Evolutionary conservation across 2,888 invertebrate genomes (phyloP).

Genomic region (Pyrrhosoma nymphula): DNA sequence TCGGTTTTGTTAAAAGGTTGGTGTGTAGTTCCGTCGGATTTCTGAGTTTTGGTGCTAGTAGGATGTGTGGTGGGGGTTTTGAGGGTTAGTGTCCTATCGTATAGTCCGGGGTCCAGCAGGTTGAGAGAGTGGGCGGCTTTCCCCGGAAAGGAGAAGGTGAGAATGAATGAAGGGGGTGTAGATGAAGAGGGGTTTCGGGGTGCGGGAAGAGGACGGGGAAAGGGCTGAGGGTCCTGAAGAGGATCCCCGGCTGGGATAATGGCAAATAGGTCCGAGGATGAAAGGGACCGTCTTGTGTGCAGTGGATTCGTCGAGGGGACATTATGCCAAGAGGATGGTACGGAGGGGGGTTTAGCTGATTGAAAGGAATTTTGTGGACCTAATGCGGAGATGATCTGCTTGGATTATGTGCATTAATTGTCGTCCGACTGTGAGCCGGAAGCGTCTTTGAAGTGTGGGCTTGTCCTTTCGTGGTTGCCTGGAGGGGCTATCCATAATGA

Average conservation of each 20-base stretch:
- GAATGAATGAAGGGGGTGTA: not conserved
- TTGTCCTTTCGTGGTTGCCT: not conserved
- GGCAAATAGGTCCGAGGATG: slow-evolving; percentile 44
- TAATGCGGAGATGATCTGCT: slow-evolving; percentile 52
- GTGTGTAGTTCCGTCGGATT: not conserved
- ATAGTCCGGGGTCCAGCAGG: not conserved
- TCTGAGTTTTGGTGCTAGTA: not conserved
- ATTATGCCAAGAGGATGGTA: not conserved
- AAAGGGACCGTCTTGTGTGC: slow-evolving; percentile 36
- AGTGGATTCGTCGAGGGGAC: slow-evolving; percentile 30
- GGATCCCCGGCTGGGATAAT: slow-evolving; percentile 11
- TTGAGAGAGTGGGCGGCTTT: not conserved
- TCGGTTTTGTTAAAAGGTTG: not conserved
- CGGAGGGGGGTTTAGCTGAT: not conserved
- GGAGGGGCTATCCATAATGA: not conserved
- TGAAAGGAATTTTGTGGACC: slow-evolving; percentile 35
- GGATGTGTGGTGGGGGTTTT: not conserved
- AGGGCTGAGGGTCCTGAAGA: not conserved
- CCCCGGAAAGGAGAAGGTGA: not conserved
- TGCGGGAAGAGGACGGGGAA: not conserved
- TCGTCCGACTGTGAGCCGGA: not conserved
- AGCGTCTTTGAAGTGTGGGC: slow-evolving; percentile 15
- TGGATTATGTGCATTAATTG: slow-evolving; percentile 48
- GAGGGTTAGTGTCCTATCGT: not conserved
- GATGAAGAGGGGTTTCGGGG: not conserved